Conservation (phyloP, 2,797 vertebrate species). For the Myiothlypis chrysogaster region DNA sequence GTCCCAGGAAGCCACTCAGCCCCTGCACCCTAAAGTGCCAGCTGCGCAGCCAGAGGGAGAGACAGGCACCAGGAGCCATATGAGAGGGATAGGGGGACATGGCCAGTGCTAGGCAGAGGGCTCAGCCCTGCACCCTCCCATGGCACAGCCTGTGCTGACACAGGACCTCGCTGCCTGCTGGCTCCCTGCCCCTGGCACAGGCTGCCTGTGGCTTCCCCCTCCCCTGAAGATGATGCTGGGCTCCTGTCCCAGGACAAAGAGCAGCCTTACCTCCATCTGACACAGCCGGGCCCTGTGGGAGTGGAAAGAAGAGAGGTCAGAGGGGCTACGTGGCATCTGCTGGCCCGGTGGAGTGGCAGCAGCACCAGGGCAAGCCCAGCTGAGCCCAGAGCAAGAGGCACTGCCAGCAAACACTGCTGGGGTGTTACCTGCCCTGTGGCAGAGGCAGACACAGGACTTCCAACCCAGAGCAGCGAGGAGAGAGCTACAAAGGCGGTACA, state of each 20-base stretch:
- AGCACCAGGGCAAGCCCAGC: neutral
- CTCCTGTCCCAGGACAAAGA: neutral
- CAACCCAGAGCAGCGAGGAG: accelerated
- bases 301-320: conserved; percentile 36
- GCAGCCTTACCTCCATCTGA: conserved; percentile 93
- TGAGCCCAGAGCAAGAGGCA: neutral
- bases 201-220: neutral
- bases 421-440: neutral
- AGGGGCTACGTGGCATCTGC: neutral
- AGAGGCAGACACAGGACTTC: neutral
- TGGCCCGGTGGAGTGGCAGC: neutral
- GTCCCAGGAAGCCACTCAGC: neutral
- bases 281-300: conserved; percentile 87
- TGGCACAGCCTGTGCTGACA: neutral
- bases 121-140: neutral
- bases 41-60: neutral
- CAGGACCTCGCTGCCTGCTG: neutral
- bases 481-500: neutral
- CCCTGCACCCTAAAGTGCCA: neutral
- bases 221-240: neutral
- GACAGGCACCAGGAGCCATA: neutral
- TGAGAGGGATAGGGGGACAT: accelerated
- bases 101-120: neutral
- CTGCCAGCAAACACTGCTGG: neutral
- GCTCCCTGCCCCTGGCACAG: neutral